A percentile compares a stretch with the other conserved stretches of the same genome.
Conservation (phyloP, 2,888 invertebrate species). For the Drosophila emarginata region DNA sequence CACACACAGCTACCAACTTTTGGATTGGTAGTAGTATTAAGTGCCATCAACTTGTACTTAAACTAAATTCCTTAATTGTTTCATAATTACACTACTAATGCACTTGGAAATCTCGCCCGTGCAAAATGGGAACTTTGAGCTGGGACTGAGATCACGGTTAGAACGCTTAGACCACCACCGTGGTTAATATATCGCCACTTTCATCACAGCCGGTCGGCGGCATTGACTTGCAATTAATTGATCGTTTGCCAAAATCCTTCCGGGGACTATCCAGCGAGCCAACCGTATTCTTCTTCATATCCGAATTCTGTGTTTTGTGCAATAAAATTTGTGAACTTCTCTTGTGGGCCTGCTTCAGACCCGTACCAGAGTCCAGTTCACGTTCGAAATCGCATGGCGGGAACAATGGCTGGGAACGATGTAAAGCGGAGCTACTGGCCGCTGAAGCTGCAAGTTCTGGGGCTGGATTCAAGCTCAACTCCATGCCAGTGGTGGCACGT, state of each 20-base stretch:
- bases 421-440: slow-evolving; percentile 77
- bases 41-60: slow-evolving; percentile 11
- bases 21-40: neutral
- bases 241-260: slow-evolving; percentile 91
- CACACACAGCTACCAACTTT: slow-evolving; percentile 1
- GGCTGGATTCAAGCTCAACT: slow-evolving; percentile 81
- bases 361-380: slow-evolving; percentile 82
- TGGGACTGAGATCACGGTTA: slow-evolving; percentile 60
- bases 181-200: slow-evolving; percentile 84
- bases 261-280: slow-evolving; percentile 84
- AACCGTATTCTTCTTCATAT: slow-evolving; percentile 92
- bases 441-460: slow-evolving; percentile 83
- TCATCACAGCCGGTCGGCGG: slow-evolving; percentile 77
- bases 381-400: slow-evolving; percentile 81
- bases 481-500: slow-evolving; percentile 84
- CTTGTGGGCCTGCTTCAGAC: slow-evolving; percentile 80
- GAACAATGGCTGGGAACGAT: slow-evolving; percentile 82
- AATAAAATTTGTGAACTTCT: slow-evolving; percentile 87
- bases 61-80: slow-evolving; percentile 27
- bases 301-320: slow-evolving; percentile 93
- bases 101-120: slow-evolving; percentile 68
- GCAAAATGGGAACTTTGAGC: slow-evolving; percentile 62
- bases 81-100: slow-evolving; percentile 64
- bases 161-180: slow-evolving; percentile 84
- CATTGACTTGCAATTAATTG: slow-evolving; percentile 84